A percentile compares a stretch with the other conserved stretches of the same genome.
These are phyloP conservation scores for Semibalanus balanoides DNA, from an alignment of 1,140 invertebrate genomes.

Conservation along the genomic window DNA sequence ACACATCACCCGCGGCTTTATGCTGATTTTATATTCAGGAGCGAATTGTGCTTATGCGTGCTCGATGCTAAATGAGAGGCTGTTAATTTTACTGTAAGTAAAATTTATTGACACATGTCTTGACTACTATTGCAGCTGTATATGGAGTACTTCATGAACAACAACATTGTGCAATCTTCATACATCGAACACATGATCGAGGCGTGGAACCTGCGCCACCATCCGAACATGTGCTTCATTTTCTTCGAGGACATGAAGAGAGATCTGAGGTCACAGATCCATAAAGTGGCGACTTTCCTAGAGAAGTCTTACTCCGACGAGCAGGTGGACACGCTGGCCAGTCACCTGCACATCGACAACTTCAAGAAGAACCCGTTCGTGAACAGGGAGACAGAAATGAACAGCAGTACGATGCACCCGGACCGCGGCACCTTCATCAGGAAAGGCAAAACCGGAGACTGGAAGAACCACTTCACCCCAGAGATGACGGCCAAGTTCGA, in stretches of 20 bases:
- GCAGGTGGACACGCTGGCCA: constrained; percentile 46
- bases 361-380: constrained; percentile 56
- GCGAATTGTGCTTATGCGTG: too few species aligned
- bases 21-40: too few species aligned
- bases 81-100: too few species aligned
- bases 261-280: constrained; percentile 45
- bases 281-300: constrained; percentile 57
- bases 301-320: constrained; percentile 46
- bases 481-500: constrained; percentile 30
- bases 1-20: too few species aligned
- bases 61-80: too few species aligned
- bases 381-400: constrained; percentile 38
- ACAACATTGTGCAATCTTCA: too few species aligned
- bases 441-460: constrained; percentile 30
- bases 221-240: constrained; percentile 60
- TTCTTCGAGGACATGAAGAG: constrained; percentile 74
- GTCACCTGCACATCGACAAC: constrained; percentile 54
- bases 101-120: too few species aligned
- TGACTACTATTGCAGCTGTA: too few species aligned
- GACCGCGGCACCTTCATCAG: constrained; percentile 28
- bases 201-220: constrained; percentile 52
- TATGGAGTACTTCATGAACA: too few species aligned
- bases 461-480: constrained; percentile 31
- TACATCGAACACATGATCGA: constrained; percentile 25
- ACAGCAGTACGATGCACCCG: constrained; percentile 21